These are phyloP conservation scores for Boloria selene DNA, from an alignment of 2,888 invertebrate species.

Conservation along the genomic window DNA sequence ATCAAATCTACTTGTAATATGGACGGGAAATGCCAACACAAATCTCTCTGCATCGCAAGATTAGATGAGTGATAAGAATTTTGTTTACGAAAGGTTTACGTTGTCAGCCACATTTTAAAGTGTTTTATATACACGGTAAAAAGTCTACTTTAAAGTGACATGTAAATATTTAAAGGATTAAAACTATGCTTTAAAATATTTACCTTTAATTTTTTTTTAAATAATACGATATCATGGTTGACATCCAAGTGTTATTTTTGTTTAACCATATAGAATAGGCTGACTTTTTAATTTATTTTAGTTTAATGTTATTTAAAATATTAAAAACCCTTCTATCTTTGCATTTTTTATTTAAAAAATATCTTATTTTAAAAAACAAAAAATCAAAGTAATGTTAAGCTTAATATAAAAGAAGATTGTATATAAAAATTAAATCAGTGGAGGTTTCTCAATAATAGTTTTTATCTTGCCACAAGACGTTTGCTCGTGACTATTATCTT, in stretches of 20 bases:
- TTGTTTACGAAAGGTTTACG: conserved; percentile 1
- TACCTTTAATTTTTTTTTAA: too few species aligned
- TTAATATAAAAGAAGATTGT: not conserved
- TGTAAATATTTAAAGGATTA: too few species aligned
- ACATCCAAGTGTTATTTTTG: too few species aligned
- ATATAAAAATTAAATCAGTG: conserved; percentile 11
- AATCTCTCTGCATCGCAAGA: not conserved
- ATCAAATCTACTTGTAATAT: too few species aligned
- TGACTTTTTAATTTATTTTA: too few species aligned
- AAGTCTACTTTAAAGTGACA: too few species aligned
- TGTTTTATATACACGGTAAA: not conserved
- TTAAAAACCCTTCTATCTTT: too few species aligned
- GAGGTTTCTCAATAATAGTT: conserved; percentile 14
- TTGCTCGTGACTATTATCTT: conserved; percentile 22
- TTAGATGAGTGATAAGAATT: conserved; percentile 3
- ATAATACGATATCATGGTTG: too few species aligned
- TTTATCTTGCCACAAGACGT: conserved; percentile 20
- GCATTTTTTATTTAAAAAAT: not conserved
- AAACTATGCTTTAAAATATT: too few species aligned
- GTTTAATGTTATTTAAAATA: too few species aligned
- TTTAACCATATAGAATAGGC: too few species aligned
- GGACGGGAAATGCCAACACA: conserved; percentile 1
- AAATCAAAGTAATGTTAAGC: not conserved
- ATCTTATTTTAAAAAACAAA: not conserved
- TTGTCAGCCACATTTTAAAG: not conserved